These are phyloP conservation scores for Drosophila lutescens DNA, from an alignment of 2,888 invertebrate genomes.

Conservation along the genomic window DNA sequence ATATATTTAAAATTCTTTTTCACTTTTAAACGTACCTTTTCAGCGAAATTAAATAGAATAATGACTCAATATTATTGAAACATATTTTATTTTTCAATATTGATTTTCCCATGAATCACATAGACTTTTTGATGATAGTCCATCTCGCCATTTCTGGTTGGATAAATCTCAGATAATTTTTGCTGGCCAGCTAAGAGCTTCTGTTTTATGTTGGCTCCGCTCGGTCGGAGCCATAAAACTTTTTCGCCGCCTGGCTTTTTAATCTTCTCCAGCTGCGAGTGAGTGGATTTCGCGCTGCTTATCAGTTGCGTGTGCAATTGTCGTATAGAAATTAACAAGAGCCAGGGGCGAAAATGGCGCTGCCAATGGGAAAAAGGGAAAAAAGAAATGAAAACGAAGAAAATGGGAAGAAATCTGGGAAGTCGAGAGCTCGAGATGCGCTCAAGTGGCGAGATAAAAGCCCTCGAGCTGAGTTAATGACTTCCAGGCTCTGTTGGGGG, in stretches of 20 bases:
- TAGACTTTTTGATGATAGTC: neutral
- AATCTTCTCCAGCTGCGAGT: slow-evolving; percentile 50
- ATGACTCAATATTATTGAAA: too few species aligned
- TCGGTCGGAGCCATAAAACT: slow-evolving; percentile 67
- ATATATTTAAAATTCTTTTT: too few species aligned
- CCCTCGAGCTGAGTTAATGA: slow-evolving; percentile 77
- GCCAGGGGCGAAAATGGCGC: slow-evolving; percentile 54
- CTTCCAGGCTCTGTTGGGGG: slow-evolving; percentile 64
- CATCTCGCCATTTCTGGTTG: neutral
- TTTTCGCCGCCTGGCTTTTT: slow-evolving; percentile 56
- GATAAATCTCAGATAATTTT: slow-evolving; percentile 41
- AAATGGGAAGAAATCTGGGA: slow-evolving; percentile 20
- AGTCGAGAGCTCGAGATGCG: slow-evolving; percentile 52
- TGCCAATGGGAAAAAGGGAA: slow-evolving; percentile 55
- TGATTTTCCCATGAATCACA: neutral
- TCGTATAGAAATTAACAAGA: slow-evolving; percentile 78
- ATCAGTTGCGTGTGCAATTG: slow-evolving; percentile 81
- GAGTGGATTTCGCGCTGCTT: slow-evolving; percentile 49
- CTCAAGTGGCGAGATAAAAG: slow-evolving; percentile 77
- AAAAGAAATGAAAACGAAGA: slow-evolving; percentile 42
- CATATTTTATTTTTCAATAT: neutral
- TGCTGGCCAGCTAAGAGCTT: slow-evolving; percentile 35
- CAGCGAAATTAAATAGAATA: too few species aligned
- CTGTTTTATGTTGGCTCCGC: slow-evolving; percentile 71
- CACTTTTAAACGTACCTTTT: too few species aligned